A percentile compares a stretch with the other conserved stretches of the same genome.
These are phyloP conservation scores for Orthonychiurus folsomi DNA, from an alignment of 2,888 invertebrate species.

Conservation along the genomic window DNA sequence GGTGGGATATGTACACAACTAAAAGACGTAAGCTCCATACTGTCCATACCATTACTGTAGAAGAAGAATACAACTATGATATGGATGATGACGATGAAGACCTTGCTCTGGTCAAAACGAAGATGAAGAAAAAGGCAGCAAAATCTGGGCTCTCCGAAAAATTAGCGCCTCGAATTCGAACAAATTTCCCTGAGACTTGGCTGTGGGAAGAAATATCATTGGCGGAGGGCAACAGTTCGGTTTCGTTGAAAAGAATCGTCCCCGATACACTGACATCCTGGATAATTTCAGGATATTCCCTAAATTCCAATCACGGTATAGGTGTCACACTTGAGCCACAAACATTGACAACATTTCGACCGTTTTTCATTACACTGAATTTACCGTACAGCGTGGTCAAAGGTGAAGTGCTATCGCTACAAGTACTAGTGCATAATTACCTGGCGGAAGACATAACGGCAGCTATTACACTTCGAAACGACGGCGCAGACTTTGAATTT, in stretches of 20 bases:
- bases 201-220: conserved; percentile 38
- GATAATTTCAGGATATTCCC: conserved; percentile 52
- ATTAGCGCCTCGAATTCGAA: conserved; percentile 20
- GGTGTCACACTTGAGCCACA: conserved; percentile 34
- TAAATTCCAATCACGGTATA: conserved; percentile 43
- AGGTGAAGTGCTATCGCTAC: conserved; percentile 80
- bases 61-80: neutral
- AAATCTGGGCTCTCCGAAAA: neutral
- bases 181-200: conserved; percentile 43
- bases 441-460: conserved; percentile 11
- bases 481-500: conserved; percentile 13
- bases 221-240: neutral
- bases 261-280: conserved; percentile 29
- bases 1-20: neutral
- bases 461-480: conserved; percentile 19
- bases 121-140: neutral
- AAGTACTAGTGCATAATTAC: conserved; percentile 81
- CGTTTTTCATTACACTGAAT: conserved; percentile 74
- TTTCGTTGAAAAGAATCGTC: conserved; percentile 12
- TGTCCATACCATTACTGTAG: neutral
- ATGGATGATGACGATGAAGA: neutral
- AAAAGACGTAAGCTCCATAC: neutral
- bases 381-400: conserved; percentile 78
- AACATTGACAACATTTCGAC: conserved; percentile 63
- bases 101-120: neutral